phyloP scores from a whole-genome alignment of 2,797 vertebrate species.

The Scolopax bukidnonensis region DNA sequence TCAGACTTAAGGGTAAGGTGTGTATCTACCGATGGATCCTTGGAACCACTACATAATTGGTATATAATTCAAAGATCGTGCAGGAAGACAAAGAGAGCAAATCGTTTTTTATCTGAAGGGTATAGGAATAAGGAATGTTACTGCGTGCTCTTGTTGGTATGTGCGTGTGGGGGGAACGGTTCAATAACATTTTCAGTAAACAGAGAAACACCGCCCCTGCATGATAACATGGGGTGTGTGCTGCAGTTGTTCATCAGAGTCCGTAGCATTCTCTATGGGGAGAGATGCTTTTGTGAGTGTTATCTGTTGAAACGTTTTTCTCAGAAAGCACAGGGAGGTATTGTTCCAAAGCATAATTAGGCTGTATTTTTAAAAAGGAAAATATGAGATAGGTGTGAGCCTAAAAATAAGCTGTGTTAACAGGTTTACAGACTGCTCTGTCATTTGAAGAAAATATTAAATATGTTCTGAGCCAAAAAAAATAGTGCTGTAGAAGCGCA shows the following conservation, averaged over 20 bases:
- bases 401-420: conserved; percentile 11
- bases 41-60: not conserved
- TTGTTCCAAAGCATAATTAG: conserved; percentile 15
- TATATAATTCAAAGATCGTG: not conserved
- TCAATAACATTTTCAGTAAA: conserved; percentile 11
- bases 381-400: conserved; percentile 52
- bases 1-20: not conserved
- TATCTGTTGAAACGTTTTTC: not conserved
- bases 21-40: not conserved
- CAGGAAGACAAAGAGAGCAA: not conserved
- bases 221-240: not conserved
- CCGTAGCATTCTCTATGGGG: not conserved
- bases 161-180: not conserved
- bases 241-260: not conserved
- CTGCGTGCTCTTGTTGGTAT: not conserved
- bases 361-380: conserved; percentile 35
- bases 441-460: conserved; percentile 44
- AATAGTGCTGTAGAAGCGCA: not conserved
- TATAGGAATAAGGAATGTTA: not conserved
- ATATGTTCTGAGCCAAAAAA: conserved; percentile 6
- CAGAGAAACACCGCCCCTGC: conserved; percentile 21
- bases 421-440: conserved; percentile 8
- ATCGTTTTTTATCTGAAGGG: not conserved
- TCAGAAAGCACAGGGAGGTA: not conserved
- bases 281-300: not conserved